Percentiles rank a stretch among this genome's conserved stretches.
Conservation (phyloP, 1,140 invertebrate species). For the Magallana ariakensis region DNA sequence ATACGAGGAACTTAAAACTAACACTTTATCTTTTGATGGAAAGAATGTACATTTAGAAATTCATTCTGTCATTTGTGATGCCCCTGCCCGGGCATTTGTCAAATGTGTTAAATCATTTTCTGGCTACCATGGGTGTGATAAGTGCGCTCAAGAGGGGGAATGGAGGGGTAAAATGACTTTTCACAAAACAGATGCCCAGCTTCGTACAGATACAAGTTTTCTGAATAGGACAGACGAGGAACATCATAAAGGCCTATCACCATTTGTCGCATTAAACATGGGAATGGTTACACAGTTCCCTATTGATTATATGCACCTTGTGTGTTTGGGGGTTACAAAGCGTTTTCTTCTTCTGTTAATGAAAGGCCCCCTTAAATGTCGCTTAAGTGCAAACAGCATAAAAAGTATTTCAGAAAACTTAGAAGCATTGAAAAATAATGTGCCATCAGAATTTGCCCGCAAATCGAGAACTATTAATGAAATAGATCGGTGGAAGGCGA, state of each 20-base stretch:
- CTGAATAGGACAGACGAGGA: constrained; percentile 67
- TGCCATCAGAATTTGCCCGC: constrained; percentile 77
- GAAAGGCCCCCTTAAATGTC: constrained; percentile 51
- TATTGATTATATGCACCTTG: constrained; percentile 79
- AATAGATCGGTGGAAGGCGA: constrained; percentile 79
- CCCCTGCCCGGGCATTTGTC: constrained; percentile 77
- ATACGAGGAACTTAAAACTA: constrained; percentile 16
- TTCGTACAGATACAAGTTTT: constrained; percentile 64
- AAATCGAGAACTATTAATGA: constrained; percentile 76
- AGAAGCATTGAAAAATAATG: constrained; percentile 44
- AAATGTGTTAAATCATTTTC: constrained; percentile 73
- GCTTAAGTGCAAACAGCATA: constrained; percentile 43
- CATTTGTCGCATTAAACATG: constrained; percentile 65
- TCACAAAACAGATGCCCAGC: constrained; percentile 55
- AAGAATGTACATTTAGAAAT: constrained; percentile 32
- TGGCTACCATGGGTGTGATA: constrained; percentile 76
- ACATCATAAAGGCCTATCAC: constrained; percentile 66
- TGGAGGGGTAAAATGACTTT: constrained; percentile 61
- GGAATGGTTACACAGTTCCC: constrained; percentile 69
- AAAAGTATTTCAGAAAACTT: constrained; percentile 56
- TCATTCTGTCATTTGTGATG: constrained; percentile 75
- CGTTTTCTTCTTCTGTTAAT: constrained; percentile 73
- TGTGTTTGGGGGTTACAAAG: constrained; percentile 78
- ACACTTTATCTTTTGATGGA: neutral
- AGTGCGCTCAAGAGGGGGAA: constrained; percentile 67